Percentiles rank a stretch among this genome's conserved stretches.
These are phyloP conservation scores for Cydia amplana DNA, from an alignment of 1,140 invertebrate genomes.

Conservation along the genomic window DNA sequence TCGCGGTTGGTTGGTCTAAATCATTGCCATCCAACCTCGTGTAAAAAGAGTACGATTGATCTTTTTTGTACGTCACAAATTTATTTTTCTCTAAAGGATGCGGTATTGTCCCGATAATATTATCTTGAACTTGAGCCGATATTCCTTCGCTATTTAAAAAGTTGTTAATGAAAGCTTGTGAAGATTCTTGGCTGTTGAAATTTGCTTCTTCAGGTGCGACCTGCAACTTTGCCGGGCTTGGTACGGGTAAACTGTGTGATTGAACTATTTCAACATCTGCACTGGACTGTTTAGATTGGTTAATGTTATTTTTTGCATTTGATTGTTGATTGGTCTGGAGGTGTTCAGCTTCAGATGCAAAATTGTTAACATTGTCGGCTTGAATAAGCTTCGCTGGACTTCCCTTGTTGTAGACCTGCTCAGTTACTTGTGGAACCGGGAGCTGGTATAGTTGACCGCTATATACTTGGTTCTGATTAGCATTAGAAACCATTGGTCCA, in stretches of 20 bases:
- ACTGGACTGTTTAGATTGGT: conserved; percentile 37
- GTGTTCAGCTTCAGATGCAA: not conserved
- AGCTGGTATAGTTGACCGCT: conserved; percentile 71
- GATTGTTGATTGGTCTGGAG: conserved; percentile 15
- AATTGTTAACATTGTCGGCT: conserved; percentile 34
- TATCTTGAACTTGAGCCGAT: conserved; percentile 66
- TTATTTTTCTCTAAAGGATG: conserved; percentile 67
- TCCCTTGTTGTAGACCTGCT: conserved; percentile 62
- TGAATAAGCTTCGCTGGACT: conserved; percentile 39
- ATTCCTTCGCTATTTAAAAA: conserved; percentile 55
- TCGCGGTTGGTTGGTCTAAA: conserved; percentile 32
- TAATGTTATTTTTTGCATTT: conserved; percentile 38
- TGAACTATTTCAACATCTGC: conserved; percentile 57
- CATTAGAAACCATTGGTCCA: conserved; percentile 39
- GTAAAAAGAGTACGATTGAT: conserved; percentile 66
- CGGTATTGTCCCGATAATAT: conserved; percentile 63
- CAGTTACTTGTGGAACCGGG: conserved; percentile 65
- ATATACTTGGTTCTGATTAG: conserved; percentile 54
- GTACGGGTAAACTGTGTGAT: conserved; percentile 45
- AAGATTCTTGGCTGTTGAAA: conserved; percentile 47
- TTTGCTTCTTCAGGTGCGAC: conserved; percentile 40
- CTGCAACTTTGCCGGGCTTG: conserved; percentile 45
- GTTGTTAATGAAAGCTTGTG: conserved; percentile 37
- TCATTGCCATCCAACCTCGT: conserved; percentile 52
- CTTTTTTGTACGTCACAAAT: conserved; percentile 66